Evolutionary conservation across 2,888 invertebrate species (phyloP).

Genomic region (Andrena flavipes): DNA sequence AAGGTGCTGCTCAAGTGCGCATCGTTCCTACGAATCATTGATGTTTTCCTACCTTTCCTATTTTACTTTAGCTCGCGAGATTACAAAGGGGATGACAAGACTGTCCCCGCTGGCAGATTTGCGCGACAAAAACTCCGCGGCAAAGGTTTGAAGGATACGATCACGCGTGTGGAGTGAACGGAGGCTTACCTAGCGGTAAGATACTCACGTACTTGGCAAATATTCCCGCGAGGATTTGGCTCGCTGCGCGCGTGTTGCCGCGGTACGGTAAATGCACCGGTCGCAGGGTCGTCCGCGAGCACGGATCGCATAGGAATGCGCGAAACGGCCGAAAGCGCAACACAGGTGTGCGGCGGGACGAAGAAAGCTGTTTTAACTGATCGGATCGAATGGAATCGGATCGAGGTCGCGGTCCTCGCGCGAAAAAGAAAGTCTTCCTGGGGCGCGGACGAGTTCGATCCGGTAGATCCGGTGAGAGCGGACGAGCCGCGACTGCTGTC

Average conservation of each 20-base stretch:
- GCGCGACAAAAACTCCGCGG: background rate
- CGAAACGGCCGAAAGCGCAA: background rate
- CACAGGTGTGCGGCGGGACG: background rate
- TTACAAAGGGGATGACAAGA: too few relatives aligned
- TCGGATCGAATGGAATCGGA: slow-evolving; percentile 45
- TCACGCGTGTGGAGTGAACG: too few relatives aligned
- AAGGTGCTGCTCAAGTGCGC: slow-evolving; percentile 7
- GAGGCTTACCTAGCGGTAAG: too few relatives aligned
- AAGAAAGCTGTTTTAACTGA: background rate
- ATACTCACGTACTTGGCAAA: too few relatives aligned
- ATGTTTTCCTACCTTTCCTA: background rate
- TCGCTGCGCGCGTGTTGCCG: background rate
- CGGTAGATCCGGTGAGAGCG: slow-evolving; percentile 75
- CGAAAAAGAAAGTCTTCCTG: slow-evolving; percentile 76
- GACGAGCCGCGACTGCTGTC: slow-evolving; percentile 56
- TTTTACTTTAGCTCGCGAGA: too few relatives aligned
- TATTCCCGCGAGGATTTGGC: too few relatives aligned
- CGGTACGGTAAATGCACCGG: background rate
- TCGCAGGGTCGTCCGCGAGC: too few relatives aligned
- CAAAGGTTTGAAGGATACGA: too few relatives aligned
- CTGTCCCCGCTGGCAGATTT: too few relatives aligned
- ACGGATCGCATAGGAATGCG: background rate
- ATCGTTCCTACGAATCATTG: slow-evolving; percentile 14
- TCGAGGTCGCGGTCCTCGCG: slow-evolving; percentile 73
- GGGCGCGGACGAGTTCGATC: slow-evolving; percentile 64